phyloP scores from a whole-genome alignment of 2,888 invertebrate genomes.

The Pogonocherus hispidulus region DNA sequence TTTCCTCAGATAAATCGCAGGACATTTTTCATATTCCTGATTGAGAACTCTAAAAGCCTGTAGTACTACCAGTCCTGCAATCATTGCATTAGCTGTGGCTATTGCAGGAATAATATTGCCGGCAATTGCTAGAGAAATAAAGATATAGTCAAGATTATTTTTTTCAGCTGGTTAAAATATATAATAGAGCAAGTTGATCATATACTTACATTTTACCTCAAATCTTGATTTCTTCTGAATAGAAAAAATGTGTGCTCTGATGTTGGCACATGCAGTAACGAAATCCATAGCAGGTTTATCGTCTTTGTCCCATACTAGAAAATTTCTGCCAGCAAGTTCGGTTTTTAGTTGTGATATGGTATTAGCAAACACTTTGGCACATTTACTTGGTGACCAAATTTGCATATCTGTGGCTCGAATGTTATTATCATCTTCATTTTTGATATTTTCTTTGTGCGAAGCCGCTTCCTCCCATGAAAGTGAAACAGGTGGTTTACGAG shows the following conservation, averaged over 20 bases:
- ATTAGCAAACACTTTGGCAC: constrained; percentile 76
- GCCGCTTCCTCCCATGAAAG: constrained; percentile 76
- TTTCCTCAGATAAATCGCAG: constrained; percentile 82
- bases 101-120: constrained; percentile 99
- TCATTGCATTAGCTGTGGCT: constrained; percentile 98
- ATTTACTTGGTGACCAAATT: constrained; percentile 65
- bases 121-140: constrained; percentile 86
- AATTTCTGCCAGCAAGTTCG: constrained; percentile 74
- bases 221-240: constrained; percentile 91
- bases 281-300: constrained; percentile 95
- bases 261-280: constrained; percentile 94
- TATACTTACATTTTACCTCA: constrained; percentile 89
- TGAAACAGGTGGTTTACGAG: constrained; percentile 87
- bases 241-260: constrained; percentile 90
- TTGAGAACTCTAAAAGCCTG: constrained; percentile 85
- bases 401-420: constrained; percentile 61
- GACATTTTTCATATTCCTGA: constrained; percentile 77
- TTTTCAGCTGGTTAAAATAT: background rate
- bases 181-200: no score
- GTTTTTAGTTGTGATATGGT: constrained; percentile 77
- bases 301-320: constrained; percentile 98
- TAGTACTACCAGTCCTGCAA: constrained; percentile 95
- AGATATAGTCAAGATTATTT: background rate
- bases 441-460: constrained; percentile 52
- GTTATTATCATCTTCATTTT: constrained; percentile 50